Conservation (phyloP, 2,113 vertebrate species). For the Solenodon paradoxus region DNA sequence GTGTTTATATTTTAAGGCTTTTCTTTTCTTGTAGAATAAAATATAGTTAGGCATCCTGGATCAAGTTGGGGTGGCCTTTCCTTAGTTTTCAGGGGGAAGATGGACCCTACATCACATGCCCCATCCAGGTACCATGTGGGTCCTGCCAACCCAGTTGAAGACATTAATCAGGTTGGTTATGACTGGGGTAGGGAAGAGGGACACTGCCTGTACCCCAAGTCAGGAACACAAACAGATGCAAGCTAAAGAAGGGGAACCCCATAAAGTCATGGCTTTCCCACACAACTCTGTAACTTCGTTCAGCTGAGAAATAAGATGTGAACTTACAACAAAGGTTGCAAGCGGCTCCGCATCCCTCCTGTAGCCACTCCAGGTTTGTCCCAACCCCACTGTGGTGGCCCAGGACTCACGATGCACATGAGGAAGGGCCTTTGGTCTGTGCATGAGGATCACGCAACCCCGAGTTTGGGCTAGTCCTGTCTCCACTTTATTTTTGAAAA, state of each 20-base stretch:
- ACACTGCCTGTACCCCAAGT: not conserved
- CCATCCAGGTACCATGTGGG: fast-evolving
- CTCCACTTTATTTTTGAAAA: not conserved
- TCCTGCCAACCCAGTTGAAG: not conserved
- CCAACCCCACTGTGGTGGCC: too few relatives aligned
- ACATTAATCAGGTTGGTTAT: not conserved
- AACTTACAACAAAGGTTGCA: not conserved
- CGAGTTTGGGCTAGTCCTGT: too few relatives aligned
- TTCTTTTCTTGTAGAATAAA: not conserved
- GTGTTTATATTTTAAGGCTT: not conserved
- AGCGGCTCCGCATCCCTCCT: not conserved
- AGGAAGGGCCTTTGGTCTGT: too few relatives aligned
- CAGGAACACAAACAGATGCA: not conserved
- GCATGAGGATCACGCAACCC: not conserved
- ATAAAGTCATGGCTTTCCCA: not conserved
- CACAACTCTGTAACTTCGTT: not conserved
- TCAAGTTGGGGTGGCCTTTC: not conserved
- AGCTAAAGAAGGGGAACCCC: not conserved
- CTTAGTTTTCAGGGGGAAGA: not conserved
- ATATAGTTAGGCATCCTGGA: not conserved
- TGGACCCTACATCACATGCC: not conserved
- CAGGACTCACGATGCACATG: too few relatives aligned
- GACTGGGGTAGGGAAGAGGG: not conserved
- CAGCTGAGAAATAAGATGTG: not conserved
- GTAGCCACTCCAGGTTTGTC: not conserved